Evolutionary conservation across 2,888 invertebrate species (phyloP).

Genomic region (Colletes collaris): DNA sequence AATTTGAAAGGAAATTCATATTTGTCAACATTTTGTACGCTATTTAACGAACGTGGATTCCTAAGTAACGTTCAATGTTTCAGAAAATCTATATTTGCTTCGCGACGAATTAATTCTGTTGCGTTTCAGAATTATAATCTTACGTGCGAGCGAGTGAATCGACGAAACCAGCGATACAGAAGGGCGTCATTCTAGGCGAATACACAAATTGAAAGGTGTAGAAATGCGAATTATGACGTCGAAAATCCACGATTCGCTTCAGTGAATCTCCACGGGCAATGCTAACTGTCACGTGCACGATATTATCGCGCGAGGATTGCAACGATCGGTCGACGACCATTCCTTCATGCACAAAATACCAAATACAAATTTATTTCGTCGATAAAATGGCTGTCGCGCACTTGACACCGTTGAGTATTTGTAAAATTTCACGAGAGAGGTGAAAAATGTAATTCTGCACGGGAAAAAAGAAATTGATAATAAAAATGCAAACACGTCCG

Average conservation of each 20-base stretch:
- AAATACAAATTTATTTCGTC: neutral
- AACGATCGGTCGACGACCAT: neutral
- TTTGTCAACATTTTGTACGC: too few species aligned
- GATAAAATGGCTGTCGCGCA: too few species aligned
- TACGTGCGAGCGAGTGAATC: slow-evolving; percentile 1
- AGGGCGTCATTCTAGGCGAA: slow-evolving; percentile 22
- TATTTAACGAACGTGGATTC: too few species aligned
- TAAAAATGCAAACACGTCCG: neutral
- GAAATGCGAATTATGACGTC: slow-evolving; percentile 2
- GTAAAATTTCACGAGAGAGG: too few species aligned
- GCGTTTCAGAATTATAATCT: slow-evolving; percentile 5
- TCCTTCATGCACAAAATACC: neutral
- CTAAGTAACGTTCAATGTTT: neutral
- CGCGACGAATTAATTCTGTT: neutral
- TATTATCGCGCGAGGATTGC: neutral
- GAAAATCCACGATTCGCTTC: slow-evolving; percentile 2
- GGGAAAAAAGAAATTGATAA: neutral
- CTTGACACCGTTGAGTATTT: too few species aligned
- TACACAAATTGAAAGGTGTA: slow-evolving; percentile 34
- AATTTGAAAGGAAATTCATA: too few species aligned
- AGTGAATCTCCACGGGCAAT: neutral
- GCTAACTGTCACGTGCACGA: neutral
- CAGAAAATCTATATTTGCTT: neutral
- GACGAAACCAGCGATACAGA: slow-evolving; percentile 13
- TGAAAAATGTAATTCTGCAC: too few species aligned